phyloP scores from a whole-genome alignment of 2,888 invertebrate genomes.

The Monoplex corrugatus region DNA sequence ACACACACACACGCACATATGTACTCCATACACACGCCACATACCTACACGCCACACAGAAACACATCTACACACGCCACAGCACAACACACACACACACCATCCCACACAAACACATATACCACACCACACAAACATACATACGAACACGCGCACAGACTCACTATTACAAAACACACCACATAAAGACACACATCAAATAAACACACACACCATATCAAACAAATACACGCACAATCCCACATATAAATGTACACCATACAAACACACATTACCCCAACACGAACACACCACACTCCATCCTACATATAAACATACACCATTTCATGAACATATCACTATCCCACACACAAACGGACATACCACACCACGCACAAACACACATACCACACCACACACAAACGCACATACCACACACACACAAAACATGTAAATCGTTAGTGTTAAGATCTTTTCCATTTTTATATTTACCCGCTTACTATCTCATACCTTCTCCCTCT shows the following conservation, averaged over 20 bases:
- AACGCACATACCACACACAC: background rate
- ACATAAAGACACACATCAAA: background rate
- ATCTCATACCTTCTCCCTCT: too few species aligned
- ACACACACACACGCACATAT: too few species aligned
- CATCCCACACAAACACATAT: background rate
- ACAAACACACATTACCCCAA: background rate
- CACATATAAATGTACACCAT: background rate
- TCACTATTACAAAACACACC: too few species aligned
- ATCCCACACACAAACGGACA: background rate
- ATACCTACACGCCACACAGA: background rate
- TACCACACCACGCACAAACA: too few species aligned
- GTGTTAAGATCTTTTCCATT: too few species aligned
- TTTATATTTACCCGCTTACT: too few species aligned
- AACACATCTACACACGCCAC: background rate
- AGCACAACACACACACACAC: background rate
- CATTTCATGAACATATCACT: too few species aligned
- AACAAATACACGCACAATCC: background rate
- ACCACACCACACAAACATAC: background rate
- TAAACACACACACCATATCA: background rate
- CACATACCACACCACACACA: too few species aligned
- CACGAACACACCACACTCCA: background rate
- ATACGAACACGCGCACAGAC: too few species aligned
- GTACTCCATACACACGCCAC: background rate
- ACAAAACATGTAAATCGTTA: too few species aligned
- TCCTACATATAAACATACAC: background rate